Conservation (phyloP, 2,113 vertebrate species). For the Cyprinus carpio region DNA sequence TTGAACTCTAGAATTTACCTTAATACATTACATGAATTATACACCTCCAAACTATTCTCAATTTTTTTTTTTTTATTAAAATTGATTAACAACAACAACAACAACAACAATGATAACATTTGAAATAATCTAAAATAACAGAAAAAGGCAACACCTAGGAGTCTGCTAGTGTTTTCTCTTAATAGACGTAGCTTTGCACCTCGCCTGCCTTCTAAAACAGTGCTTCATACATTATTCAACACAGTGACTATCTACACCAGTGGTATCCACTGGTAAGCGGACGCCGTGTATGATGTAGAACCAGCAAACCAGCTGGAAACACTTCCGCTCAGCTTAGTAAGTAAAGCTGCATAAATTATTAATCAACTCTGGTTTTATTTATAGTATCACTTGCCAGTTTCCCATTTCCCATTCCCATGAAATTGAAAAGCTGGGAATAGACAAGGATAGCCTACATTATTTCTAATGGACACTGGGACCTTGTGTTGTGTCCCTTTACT, state of each 20-base stretch:
- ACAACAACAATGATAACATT: background rate
- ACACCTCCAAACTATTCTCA: background rate
- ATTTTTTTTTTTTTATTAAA: no score
- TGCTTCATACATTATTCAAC: conserved; percentile 28
- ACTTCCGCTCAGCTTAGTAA: conserved; percentile 16
- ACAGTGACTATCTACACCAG: background rate
- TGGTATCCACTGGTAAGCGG: conserved; percentile 5
- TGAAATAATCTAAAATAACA: background rate
- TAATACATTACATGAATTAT: background rate
- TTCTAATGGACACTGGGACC: background rate
- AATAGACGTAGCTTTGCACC: background rate
- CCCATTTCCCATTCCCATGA: no score
- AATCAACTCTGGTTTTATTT: conserved; percentile 7
- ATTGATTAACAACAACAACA: background rate
- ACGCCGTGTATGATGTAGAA: conserved; percentile 27
- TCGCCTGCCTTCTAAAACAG: background rate
- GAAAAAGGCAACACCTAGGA: background rate
- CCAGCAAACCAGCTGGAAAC: conserved; percentile 27
- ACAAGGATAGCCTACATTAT: background rate
- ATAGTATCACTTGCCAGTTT: conserved; percentile 19
- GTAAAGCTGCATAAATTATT: conserved; percentile 29
- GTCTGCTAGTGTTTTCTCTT: background rate
- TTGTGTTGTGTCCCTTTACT: background rate
- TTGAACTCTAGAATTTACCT: background rate
- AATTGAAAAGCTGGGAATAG: background rate